Percentiles rank a stretch among this genome's conserved stretches.
Conservation (phyloP, 2,113 vertebrate genomes). For the Salvator merianae region DNA sequence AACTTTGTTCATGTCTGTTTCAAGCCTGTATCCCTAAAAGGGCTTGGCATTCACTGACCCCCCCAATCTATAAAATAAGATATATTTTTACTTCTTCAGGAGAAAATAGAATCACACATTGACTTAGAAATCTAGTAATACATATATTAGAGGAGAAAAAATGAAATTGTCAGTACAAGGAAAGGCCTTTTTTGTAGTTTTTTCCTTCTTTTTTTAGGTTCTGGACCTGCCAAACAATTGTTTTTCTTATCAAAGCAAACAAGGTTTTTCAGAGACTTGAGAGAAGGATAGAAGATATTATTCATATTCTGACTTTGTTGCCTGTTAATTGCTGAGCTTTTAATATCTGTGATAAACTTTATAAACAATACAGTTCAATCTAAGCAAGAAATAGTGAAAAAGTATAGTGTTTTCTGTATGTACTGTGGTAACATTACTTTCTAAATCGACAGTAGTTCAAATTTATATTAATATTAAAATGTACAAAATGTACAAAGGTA, state of each 20-base stretch:
- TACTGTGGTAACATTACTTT: no score
- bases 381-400: no score
- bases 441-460: no score
- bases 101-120: background rate
- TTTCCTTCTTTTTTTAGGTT: background rate
- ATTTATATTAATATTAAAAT: no score
- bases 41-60: no score
- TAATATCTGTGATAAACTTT: no score
- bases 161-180: background rate
- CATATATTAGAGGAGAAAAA: background rate
- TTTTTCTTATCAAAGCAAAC: background rate
- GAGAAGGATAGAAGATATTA: background rate
- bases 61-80: background rate
- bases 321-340: no score
- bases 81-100: background rate
- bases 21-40: no score
- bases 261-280: background rate
- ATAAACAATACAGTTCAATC: no score
- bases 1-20: background rate
- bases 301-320: no score
- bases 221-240: background rate
- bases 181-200: background rate
- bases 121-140: background rate
- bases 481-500: no score
- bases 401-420: no score